Conservation (phyloP, 1,140 invertebrate species). For the Apis florea region DNA sequence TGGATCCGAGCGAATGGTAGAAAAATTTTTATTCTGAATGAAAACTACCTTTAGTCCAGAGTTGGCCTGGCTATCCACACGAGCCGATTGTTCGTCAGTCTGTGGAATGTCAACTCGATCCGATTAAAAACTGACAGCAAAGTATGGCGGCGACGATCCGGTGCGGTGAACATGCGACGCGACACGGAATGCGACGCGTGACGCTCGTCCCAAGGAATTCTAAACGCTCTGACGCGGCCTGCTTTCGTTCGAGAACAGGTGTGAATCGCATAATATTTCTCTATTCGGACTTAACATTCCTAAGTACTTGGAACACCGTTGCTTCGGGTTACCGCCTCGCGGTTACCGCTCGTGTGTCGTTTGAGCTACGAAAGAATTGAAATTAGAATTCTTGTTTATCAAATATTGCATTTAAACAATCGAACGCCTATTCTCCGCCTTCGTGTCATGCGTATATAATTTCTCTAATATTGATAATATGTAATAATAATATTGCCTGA, state of each 20-base stretch:
- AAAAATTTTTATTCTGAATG: background rate
- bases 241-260: conserved; percentile 47
- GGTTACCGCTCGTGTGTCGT: background rate
- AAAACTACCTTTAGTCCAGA: background rate
- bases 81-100: conserved; percentile 17
- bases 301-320: background rate
- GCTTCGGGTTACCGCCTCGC: background rate
- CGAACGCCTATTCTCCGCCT: background rate
- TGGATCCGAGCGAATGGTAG: background rate
- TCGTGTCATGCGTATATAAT: background rate
- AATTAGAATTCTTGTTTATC: background rate
- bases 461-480: no score
- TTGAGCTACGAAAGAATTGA: background rate
- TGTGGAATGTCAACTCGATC: conserved; percentile 58
- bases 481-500: no score
- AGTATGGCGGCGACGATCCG: conserved; percentile 29
- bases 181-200: conserved; percentile 40
- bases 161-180: conserved; percentile 22
- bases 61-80: background rate
- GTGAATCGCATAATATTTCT: conserved; percentile 45
- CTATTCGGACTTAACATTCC: background rate
- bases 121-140: conserved; percentile 52
- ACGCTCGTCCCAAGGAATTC: conserved; percentile 52
- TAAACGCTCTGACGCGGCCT: conserved; percentile 48
- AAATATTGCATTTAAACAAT: background rate